These are phyloP conservation scores for Chelon labrosus DNA, from an alignment of 2,797 vertebrate genomes.

Conservation along the genomic window DNA sequence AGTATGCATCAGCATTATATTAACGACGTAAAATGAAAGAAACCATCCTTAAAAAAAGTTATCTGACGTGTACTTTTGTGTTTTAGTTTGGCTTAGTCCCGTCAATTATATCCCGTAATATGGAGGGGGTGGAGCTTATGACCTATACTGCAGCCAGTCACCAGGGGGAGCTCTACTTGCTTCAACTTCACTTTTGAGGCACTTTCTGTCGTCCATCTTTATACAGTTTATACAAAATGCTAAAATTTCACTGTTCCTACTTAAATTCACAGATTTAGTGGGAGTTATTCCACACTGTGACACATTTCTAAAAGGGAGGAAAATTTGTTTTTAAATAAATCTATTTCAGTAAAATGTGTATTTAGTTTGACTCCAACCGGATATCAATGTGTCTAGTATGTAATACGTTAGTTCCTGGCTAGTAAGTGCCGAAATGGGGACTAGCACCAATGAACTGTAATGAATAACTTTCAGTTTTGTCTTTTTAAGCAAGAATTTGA, in stretches of 20 bases:
- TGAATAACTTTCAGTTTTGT: slow-evolving; percentile 16
- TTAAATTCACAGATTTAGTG: neutral
- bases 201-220: too few species aligned
- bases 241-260: neutral
- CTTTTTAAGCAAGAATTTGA: slow-evolving; percentile 25
- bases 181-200: too few species aligned
- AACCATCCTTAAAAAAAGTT: too few species aligned
- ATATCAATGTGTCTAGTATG: neutral
- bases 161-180: too few species aligned
- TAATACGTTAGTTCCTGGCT: slow-evolving; percentile 7
- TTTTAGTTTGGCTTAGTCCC: too few species aligned
- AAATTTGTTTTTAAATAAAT: neutral
- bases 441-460: neutral
- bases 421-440: slow-evolving; percentile 3
- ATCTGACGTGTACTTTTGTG: too few species aligned
- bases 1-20: too few species aligned
- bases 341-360: neutral
- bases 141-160: too few species aligned
- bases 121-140: too few species aligned
- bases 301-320: neutral
- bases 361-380: neutral
- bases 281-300: neutral
- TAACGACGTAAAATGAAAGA: too few species aligned
- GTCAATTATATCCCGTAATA: too few species aligned
- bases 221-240: too few species aligned